These are phyloP conservation scores for Rhinogobius similis DNA, from an alignment of 2,113 vertebrate species.

Conservation along the genomic window DNA sequence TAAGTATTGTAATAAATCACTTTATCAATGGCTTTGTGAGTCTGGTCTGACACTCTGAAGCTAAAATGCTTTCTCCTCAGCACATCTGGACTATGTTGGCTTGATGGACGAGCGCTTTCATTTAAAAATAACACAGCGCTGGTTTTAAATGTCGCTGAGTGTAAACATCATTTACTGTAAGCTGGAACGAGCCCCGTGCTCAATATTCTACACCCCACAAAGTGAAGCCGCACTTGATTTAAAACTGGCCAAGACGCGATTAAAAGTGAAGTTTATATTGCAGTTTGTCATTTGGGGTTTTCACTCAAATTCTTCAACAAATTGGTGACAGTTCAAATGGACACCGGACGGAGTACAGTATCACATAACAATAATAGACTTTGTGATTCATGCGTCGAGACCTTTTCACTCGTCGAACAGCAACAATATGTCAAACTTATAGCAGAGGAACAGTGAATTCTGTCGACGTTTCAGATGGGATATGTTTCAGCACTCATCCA, in stretches of 20 bases:
- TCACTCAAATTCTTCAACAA: background rate
- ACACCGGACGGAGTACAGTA: background rate
- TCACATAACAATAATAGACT: background rate
- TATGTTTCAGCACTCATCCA: no score
- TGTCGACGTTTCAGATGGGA: no score
- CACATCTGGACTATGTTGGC: slow-evolving; percentile 11
- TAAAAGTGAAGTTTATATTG: slow-evolving; percentile 1
- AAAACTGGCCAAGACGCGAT: background rate
- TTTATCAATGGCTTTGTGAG: slow-evolving; percentile 1
- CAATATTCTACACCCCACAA: background rate
- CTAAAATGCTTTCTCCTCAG: background rate
- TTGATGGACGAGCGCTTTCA: slow-evolving; percentile 10
- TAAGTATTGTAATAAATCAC: background rate
- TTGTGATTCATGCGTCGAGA: background rate
- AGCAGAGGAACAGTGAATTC: background rate
- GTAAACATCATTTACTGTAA: slow-evolving; percentile 12
- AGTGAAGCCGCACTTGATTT: background rate
- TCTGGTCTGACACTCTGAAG: background rate
- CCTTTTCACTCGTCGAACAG: background rate
- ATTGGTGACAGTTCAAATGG: background rate
- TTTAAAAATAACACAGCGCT: slow-evolving; percentile 6
- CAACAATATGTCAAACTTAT: background rate
- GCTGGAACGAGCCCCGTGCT: background rate
- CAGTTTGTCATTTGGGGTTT: slow-evolving; percentile 3
- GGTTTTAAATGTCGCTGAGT: slow-evolving; percentile 11